These are phyloP conservation scores for Keiferia lycopersicella DNA, from an alignment of 2,888 invertebrate species.

Conservation along the genomic window DNA sequence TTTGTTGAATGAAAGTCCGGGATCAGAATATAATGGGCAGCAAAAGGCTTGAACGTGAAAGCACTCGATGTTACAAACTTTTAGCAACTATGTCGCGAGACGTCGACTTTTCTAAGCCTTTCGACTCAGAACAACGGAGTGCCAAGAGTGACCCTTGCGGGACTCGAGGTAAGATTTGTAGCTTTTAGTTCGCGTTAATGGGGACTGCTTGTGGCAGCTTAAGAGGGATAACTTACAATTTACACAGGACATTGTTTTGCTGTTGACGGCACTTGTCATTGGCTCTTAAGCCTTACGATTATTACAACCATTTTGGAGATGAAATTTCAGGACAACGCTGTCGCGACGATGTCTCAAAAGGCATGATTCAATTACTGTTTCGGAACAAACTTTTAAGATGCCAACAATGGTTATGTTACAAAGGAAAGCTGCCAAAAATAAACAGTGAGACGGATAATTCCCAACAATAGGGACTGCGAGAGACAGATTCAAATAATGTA, in stretches of 20 bases:
- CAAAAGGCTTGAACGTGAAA: slow-evolving; percentile 62
- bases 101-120: slow-evolving; percentile 62
- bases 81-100: slow-evolving; percentile 70
- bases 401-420: neutral
- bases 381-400: neutral
- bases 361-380: neutral
- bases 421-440: slow-evolving; percentile 15
- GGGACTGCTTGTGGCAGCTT: slow-evolving; percentile 40
- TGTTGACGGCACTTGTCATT: slow-evolving; percentile 2
- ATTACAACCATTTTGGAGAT: neutral
- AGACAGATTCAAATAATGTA: slow-evolving; percentile 23
- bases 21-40: slow-evolving; percentile 49
- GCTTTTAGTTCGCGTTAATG: slow-evolving; percentile 58
- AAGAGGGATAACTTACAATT: slow-evolving; percentile 40
- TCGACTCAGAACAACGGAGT: slow-evolving; percentile 62
- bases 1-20: slow-evolving; percentile 15
- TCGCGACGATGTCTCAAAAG: neutral
- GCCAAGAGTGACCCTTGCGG: slow-evolving; percentile 69
- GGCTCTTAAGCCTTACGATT: neutral
- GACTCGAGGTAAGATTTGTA: slow-evolving; percentile 60
- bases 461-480: slow-evolving; percentile 5
- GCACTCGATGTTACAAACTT: slow-evolving; percentile 76
- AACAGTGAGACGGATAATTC: slow-evolving; percentile 8
- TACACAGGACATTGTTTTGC: slow-evolving; percentile 27
- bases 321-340: neutral